A percentile compares a stretch with the other conserved stretches of the same genome.
Evolutionary conservation across 2,888 invertebrate species (phyloP).

Genomic region (Herminia tarsipennalis): DNA sequence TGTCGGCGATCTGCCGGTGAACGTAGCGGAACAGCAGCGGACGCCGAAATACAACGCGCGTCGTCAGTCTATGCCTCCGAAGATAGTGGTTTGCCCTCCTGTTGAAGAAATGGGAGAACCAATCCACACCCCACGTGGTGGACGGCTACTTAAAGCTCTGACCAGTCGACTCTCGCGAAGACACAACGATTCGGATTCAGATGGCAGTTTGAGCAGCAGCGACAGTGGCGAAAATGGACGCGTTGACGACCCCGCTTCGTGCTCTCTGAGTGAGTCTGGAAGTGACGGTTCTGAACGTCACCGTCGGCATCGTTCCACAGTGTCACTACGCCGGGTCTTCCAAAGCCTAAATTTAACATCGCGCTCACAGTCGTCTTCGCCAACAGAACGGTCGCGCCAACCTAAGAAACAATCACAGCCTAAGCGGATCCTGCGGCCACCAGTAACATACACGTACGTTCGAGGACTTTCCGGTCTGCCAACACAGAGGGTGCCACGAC

Average conservation of each 20-base stretch:
- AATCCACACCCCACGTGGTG: constrained; percentile 84
- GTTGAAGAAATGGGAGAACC: constrained; percentile 84
- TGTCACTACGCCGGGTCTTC: constrained; percentile 90
- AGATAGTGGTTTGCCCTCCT: constrained; percentile 80
- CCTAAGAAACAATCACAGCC: constrained; percentile 87
- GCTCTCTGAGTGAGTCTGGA: constrained; percentile 87
- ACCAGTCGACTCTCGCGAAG: constrained; percentile 87
- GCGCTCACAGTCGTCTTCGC: constrained; percentile 88
- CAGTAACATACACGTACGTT: constrained; percentile 92
- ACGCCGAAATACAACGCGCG: constrained; percentile 53
- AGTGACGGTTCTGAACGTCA: constrained; percentile 86
- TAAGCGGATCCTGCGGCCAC: constrained; percentile 91
- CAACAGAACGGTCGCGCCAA: constrained; percentile 72
- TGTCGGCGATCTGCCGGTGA: constrained; percentile 62
- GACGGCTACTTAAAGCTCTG: constrained; percentile 88
- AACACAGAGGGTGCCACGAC: constrained; percentile 91
- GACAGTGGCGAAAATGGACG: constrained; percentile 73
- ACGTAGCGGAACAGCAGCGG: constrained; percentile 55
- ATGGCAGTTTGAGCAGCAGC: constrained; percentile 78
- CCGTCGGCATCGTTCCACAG: constrained; percentile 83
- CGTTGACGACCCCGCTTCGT: constrained; percentile 78
- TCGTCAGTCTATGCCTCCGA: constrained; percentile 71
- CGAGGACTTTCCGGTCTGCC: constrained; percentile 93
- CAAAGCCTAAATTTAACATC: constrained; percentile 88
- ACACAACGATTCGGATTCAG: constrained; percentile 72